These are phyloP conservation scores for Syngnathus acus DNA, from an alignment of 2,797 vertebrate genomes.

Conservation along the genomic window DNA sequence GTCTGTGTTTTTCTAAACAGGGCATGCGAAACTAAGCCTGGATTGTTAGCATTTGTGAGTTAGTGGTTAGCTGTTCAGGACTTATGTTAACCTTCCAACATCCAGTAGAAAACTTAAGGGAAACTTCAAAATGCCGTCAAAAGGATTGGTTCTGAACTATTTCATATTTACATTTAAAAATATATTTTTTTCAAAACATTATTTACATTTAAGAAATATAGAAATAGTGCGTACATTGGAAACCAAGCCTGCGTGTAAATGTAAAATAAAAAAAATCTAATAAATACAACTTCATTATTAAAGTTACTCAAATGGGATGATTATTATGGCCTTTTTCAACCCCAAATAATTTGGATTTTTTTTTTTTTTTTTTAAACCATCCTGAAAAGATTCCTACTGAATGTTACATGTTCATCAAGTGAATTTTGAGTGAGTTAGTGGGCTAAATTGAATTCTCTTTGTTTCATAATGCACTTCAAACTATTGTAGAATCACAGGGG, in stretches of 20 bases:
- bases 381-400: constrained; percentile 1
- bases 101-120: constrained; percentile 25
- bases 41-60: neutral
- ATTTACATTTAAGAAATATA: no score
- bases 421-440: neutral
- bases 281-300: no score
- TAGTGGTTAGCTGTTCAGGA: neutral
- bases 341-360: no score
- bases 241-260: no score
- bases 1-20: neutral
- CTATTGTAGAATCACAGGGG: neutral
- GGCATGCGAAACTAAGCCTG: no score
- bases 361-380: neutral
- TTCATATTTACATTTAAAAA: neutral
- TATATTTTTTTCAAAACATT: neutral
- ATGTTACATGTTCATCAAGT: neutral
- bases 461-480: neutral
- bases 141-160: neutral
- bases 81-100: constrained; percentile 4
- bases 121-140: neutral
- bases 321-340: no score
- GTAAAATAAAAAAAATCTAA: no score
- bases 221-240: no score
- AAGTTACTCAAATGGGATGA: no score
- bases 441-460: neutral